Conservation (phyloP, 2,113 vertebrate species). For the Rhinichthys klamathensis region DNA sequence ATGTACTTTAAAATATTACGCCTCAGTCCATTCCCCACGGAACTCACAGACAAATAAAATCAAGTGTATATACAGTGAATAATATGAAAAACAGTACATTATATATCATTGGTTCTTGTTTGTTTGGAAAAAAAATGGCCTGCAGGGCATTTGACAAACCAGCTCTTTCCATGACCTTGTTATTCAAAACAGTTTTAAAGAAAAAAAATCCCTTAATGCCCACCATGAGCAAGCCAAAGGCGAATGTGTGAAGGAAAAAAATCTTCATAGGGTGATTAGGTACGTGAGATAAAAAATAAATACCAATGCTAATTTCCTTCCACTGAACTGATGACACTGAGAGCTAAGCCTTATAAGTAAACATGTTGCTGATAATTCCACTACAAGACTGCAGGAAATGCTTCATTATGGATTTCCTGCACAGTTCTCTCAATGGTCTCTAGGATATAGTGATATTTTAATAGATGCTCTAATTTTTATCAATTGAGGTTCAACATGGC, state of each 20-base stretch:
- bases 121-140: too few species aligned
- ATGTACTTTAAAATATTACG: background rate
- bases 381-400: constrained; percentile 24
- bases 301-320: background rate
- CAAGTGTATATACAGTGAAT: too few species aligned
- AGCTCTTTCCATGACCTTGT: too few species aligned
- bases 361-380: background rate
- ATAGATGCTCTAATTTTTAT: constrained; percentile 52
- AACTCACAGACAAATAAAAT: background rate
- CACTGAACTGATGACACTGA: background rate
- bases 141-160: too few species aligned
- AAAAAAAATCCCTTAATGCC: too few species aligned
- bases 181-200: too few species aligned
- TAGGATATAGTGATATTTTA: constrained; percentile 15
- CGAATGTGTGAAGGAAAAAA: background rate
- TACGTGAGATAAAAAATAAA: background rate
- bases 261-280: background rate
- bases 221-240: too few species aligned
- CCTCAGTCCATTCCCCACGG: background rate
- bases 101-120: too few species aligned
- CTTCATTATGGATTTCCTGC: constrained; percentile 47
- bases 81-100: too few species aligned
- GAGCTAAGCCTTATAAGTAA: background rate
- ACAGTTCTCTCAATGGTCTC: background rate
- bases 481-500: constrained; percentile 48